Conservation (phyloP, 1,140 invertebrate species). For the Microplitis demolitor region DNA sequence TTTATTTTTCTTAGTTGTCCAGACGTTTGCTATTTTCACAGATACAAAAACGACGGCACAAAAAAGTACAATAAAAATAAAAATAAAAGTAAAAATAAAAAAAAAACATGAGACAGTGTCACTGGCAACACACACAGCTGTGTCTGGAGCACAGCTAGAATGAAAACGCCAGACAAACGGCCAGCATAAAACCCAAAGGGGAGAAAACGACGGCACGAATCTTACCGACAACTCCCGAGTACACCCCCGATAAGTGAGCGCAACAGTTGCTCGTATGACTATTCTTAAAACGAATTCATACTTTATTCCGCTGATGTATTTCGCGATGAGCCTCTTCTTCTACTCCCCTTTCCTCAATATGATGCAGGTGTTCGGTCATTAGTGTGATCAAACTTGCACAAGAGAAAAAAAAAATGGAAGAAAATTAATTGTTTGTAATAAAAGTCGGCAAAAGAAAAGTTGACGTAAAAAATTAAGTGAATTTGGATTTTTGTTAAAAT, state of each 20-base stretch:
- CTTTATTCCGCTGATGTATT: background rate
- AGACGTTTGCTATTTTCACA: background rate
- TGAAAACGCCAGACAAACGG: constrained; percentile 12
- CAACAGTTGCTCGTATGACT: constrained; percentile 25
- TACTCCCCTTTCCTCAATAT: no score
- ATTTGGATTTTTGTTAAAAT: no score
- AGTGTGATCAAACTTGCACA: no score
- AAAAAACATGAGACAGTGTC: background rate
- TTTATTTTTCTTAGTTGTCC: background rate
- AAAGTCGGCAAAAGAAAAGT: no score
- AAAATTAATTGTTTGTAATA: no score
- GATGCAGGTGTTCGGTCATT: no score
- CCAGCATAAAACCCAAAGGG: constrained; percentile 5
- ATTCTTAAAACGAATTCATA: background rate
- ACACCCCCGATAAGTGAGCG: constrained; percentile 18
- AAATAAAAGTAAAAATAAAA: background rate
- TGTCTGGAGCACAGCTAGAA: constrained; percentile 14
- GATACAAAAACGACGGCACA: background rate
- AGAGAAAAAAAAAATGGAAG: no score
- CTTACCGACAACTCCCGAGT: constrained; percentile 9
- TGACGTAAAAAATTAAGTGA: no score
- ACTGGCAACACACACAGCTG: background rate
- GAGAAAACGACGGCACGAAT: constrained; percentile 8
- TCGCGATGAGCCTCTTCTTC: no score
- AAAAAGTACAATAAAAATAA: no score